Evolutionary conservation across 2,797 vertebrate genomes (phyloP), one percentile per base, ranked within the genome.

Genomic region (Nannoperca obscura): DNA sequence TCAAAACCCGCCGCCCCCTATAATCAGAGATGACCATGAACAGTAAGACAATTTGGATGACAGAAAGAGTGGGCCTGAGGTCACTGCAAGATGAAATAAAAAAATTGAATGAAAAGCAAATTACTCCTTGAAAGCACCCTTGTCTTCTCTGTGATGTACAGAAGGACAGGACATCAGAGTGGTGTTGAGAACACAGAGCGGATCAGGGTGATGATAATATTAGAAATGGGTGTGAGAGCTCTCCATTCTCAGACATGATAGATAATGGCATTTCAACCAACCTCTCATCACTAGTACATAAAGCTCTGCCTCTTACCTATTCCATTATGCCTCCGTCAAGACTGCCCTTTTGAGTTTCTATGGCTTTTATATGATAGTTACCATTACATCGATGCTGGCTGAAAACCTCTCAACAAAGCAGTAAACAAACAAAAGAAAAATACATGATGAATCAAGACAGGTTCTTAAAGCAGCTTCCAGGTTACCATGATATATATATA

Each of bases 91-190:
- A 86, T 83, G 24, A 68, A 80, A 81, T 47, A 80, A 68, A 73
- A 34, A 67, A 14, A 17, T 8, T 32, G 71, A 46, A 54, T 27
- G 24, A 27, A 27, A 27, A 40, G 78, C 59, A 90, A 93, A 93
- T 92, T 82, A 90, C 82, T 80, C 88, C 83, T 86, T 93, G 87
- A 93, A 93, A 91, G 87, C 80, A 75, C 69, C 73, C 55, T 87
- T 82, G 77, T 92, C 63, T 85, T 83, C 59, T 68, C 58, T 86
- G 73, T 88, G 84, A 90, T 85, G 82, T 78, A 77, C 77, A 71
- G 70, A 69, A 61, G 57, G 55, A 84, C 84, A 85, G 59, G 67
- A 89, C 83, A 89, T 83, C 58, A 86, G 83, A 87, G 86, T 62
- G 80, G 82, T 82, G 76, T 59, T 68, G 82, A 89, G 76, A 84